Conservation (phyloP, 2,797 vertebrate species). For the Ceryle rudis region DNA sequence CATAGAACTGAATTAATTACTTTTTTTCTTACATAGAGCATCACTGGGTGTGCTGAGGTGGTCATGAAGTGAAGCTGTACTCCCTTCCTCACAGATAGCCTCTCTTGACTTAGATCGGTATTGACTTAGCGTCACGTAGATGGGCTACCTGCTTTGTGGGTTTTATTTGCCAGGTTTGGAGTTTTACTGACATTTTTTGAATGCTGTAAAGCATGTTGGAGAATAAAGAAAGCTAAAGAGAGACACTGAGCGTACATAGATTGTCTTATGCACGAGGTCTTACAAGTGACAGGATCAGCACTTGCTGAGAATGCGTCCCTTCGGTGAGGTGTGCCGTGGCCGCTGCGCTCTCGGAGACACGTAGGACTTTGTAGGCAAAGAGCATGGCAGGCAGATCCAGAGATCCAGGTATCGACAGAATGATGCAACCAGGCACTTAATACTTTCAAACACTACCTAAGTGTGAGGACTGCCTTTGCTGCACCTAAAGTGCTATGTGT, state of each 20-base stretch:
- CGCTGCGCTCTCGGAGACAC: not conserved
- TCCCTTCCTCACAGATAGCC: not conserved
- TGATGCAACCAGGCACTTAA: not conserved
- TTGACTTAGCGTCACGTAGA: not conserved
- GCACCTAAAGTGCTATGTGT: not conserved
- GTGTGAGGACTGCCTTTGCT: not conserved
- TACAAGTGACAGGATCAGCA: not conserved
- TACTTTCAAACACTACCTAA: not conserved
- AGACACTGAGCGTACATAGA: not conserved
- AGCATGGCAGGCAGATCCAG: not conserved
- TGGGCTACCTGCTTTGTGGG: not conserved
- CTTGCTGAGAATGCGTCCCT: not conserved
- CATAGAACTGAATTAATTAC: not conserved
- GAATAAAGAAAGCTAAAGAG: not conserved
- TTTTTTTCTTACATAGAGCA: not conserved
- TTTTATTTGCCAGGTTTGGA: not conserved
- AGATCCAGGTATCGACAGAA: not conserved
- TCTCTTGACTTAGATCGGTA: not conserved
- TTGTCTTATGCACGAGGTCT: not conserved
- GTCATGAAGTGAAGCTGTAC: not conserved
- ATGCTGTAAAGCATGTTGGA: not conserved
- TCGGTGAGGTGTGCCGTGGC: not conserved
- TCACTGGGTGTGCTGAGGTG: not conserved
- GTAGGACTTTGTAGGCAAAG: not conserved
- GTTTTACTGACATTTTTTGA: not conserved